Base-by-base conservation (phyloP, 2,113 vertebrate genomes). In the Elanoides forficatus region DNA sequence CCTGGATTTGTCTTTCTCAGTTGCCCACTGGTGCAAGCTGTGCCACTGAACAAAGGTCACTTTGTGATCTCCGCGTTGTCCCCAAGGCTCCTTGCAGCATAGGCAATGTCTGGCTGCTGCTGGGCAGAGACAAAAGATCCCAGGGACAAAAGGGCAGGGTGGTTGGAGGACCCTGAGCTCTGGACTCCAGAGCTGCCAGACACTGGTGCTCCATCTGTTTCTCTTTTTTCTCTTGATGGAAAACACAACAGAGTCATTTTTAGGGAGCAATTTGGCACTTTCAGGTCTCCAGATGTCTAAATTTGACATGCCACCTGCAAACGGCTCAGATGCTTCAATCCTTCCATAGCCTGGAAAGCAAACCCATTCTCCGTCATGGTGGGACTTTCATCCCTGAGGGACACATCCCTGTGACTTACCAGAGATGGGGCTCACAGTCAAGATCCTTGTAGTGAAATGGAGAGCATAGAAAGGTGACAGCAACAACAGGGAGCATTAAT, bases 401-500 rank as follows among this genome's bases (percentile, higher is more conserved):
- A 89, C 9, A 70, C 15, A 81, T 43, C 17, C 7, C 5, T 3
- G 1, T 48, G 42, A 40, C 32, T 30, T 40, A 66, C 22, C 36
- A 48, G 25, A 83, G 26, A 43, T 3, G 4, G 9, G 10, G 30
- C 30, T 87, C 22, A 34, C 15, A 22, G 43, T 27, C 56, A 63
- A 86, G n/a, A 7, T 60, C 21, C 40, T 48, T 58, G 23, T 42
- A 80, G 45, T 18, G 26, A 68, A 76, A 70, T 11, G 5, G 26
- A 75, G 40, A 53, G 25, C 0, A 0, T 2, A 62, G 30, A 62
- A 45, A 81, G 34, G 30, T 21, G 6, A 62, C 26, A 70, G 23
- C 58, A 56, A 36, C 34, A 81, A 56, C 7, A 60, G 14, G 55
- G 45, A 43, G 5, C 30, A 30, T 27, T 53, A 75, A 34, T 1